Evolutionary conservation across 1,140 invertebrate genomes (phyloP).

Genomic region (Drosophila repleta): DNA sequence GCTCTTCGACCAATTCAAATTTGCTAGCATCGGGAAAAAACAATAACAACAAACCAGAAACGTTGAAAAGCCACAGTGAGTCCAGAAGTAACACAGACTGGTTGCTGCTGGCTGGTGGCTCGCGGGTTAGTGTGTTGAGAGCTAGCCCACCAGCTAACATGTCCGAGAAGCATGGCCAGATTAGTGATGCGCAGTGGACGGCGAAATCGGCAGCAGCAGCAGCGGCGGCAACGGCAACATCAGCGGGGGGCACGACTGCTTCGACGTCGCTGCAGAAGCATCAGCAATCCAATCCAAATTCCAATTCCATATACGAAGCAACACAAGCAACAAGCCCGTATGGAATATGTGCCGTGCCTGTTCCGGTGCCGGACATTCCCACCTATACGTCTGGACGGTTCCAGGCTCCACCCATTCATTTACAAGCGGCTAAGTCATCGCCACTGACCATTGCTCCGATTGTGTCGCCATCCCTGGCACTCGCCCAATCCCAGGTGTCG

Average conservation of each 20-base stretch:
- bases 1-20: constrained; percentile 23
- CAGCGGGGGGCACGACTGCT: constrained; percentile 39
- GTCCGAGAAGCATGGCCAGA: constrained; percentile 81
- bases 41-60: constrained; percentile 29
- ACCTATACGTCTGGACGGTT: constrained; percentile 66
- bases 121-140: constrained; percentile 8
- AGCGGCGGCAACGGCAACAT: constrained; percentile 22
- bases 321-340: constrained; percentile 41
- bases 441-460: constrained; percentile 65
- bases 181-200: constrained; percentile 76
- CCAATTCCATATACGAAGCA: constrained; percentile 40
- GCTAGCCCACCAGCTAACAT: constrained; percentile 65
- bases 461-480: constrained; percentile 17
- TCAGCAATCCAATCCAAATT: constrained; percentile 27
- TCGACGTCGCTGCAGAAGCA: constrained; percentile 48
- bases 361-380: constrained; percentile 47
- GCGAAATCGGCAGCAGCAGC: constrained; percentile 65
- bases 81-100: constrained; percentile 24
- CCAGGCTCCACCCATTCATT: constrained; percentile 65
- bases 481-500: constrained; percentile 54
- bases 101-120: constrained; percentile 30
- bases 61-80: constrained; percentile 33
- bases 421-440: constrained; percentile 47
- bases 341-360: constrained; percentile 43
- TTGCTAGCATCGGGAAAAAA: constrained; percentile 25